Base-by-base conservation (phyloP, 1,140 invertebrate genomes). In the Diachasma alloeum region DNA sequence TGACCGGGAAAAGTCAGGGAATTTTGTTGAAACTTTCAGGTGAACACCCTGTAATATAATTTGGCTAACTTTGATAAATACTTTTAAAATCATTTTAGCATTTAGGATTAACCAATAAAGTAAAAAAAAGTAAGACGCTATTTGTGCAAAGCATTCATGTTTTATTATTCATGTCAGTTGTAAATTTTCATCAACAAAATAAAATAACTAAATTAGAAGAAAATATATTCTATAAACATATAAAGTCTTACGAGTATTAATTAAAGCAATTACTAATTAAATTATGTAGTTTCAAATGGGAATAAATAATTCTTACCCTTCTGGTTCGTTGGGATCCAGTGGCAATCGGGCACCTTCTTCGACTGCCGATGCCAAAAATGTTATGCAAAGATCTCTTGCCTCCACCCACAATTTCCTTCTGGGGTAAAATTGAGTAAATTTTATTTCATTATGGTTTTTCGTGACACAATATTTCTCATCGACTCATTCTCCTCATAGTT, bases 261-360 rank as follows among this genome's bases (percentile, higher is more conserved):
- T 72, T n/a, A 70, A 37, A 24, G 39, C 24, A 15, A 26, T 48
- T 15, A 22, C 10, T 31, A 24, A n/a, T 59, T 2, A 24, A 72
- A 48, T 26, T 36, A 74, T 36, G 42, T 59, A 74, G 71, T 42
- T 31, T 36, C 4, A 63, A 67, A 48, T 36, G 10, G 6, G 5
- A 75, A 53, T 22, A 19, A 8, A 24, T 72, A 10, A 22, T 39
- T 69, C n/a, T 89, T 89, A 97, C 96, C 96, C 96, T 91, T 97
- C 96, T 37, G 94, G 93, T 82, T 97, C 95, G 78, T 92, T 93
- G 0, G 96, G 96, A 81, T 93, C 93, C 19, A 96, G 82, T 1
- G 96, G 96, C 74, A 95, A 86, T 56, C 96, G 90, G 4, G 95
- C 96, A 17, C 96, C 96, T 59, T 96, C 90, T 82, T 96, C 93